These are phyloP conservation scores for Hybognathus amarus DNA, from an alignment of 2,797 vertebrate genomes.

Conservation along the genomic window DNA sequence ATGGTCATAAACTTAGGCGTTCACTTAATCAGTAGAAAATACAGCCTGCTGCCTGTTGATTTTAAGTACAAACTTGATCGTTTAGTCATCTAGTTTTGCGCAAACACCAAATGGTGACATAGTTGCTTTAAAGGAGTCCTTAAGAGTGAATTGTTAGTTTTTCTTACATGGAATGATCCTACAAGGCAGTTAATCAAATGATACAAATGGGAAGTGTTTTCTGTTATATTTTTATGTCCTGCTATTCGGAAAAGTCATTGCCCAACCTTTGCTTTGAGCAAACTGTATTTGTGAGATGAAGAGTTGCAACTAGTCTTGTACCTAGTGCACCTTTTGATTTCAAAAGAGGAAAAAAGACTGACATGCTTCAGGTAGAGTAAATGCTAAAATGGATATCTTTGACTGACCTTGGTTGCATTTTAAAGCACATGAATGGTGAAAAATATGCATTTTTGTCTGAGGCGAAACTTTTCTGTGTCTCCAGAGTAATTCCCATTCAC, in stretches of 20 bases:
- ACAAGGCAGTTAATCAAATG: background rate
- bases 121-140: background rate
- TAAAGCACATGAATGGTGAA: slow-evolving; percentile 76
- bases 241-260: background rate
- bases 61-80: background rate
- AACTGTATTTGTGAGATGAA: slow-evolving; percentile 26
- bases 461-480: slow-evolving; percentile 74
- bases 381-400: slow-evolving; percentile 74
- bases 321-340: slow-evolving; percentile 19
- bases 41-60: background rate
- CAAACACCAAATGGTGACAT: no score
- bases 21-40: background rate
- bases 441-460: slow-evolving; percentile 75
- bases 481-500: slow-evolving; percentile 81
- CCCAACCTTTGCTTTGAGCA: background rate
- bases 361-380: slow-evolving; percentile 57
- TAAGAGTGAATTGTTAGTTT: background rate
- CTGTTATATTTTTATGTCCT: background rate
- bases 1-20: background rate
- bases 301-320: background rate
- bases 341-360: slow-evolving; percentile 15
- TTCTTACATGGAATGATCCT: background rate
- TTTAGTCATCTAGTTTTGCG: background rate
- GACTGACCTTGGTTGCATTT: slow-evolving; percentile 77
- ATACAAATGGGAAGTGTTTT: background rate